A percentile compares a stretch with the other conserved stretches of the same genome.
Conservation (phyloP, 2,113 vertebrate genomes). For the Asarcornis scutulata region DNA sequence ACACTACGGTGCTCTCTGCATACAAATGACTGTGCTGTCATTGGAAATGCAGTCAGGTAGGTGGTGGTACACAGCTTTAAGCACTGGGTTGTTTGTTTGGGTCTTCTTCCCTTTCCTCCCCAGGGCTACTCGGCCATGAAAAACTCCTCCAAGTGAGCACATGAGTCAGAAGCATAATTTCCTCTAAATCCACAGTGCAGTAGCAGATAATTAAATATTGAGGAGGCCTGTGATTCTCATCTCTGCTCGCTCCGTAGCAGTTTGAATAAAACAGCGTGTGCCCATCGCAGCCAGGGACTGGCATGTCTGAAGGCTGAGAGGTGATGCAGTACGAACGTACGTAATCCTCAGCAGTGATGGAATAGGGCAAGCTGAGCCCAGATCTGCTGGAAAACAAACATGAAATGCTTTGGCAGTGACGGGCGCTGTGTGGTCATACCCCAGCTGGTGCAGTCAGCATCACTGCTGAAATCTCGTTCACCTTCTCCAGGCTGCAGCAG, state of each 20-base stretch:
- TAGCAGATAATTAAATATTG: conserved; percentile 21
- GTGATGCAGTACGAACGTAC: neutral
- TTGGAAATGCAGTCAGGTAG: neutral
- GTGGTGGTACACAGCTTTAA: neutral
- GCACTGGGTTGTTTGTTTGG: neutral
- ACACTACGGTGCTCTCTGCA: neutral
- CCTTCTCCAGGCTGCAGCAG: neutral
- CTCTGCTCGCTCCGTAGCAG: neutral
- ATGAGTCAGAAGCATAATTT: conserved; percentile 13
- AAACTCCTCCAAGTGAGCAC: neutral
- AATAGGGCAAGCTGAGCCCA: neutral
- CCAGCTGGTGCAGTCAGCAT: neutral
- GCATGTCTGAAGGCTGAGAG: neutral
- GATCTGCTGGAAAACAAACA: neutral
- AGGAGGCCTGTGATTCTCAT: neutral
- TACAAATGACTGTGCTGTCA: neutral
- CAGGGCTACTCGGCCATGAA: neutral
- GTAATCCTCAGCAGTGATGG: neutral
- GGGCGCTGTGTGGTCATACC: neutral
- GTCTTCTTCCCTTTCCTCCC: neutral
- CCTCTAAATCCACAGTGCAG: neutral
- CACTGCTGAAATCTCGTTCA: neutral
- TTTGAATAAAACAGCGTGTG: neutral
- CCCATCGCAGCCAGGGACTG: neutral
- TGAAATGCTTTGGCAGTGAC: neutral